Evolutionary conservation across 35 echinoderm and acorn worm genomes (phyloP).

Genomic region (Heliocidaris tuberculata): DNA sequence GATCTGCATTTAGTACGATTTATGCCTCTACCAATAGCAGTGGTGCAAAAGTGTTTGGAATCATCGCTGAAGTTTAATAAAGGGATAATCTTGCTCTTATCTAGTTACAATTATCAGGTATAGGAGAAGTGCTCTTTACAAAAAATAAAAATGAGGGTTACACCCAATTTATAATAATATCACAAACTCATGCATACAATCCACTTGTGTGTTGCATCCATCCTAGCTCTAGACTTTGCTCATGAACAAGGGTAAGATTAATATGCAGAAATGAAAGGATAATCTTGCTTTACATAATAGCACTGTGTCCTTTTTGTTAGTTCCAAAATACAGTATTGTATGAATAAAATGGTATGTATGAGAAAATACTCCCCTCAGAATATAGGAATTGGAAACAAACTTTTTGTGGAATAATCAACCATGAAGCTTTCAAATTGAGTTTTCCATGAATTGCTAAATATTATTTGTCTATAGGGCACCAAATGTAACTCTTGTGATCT

Average conservation of each 20-base stretch:
- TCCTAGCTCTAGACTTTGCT: constrained; percentile 80
- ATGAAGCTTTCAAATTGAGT: too few relatives aligned
- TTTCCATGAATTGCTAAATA: too few relatives aligned
- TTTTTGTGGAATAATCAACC: background rate
- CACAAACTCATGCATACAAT: constrained; percentile 89
- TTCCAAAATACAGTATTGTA: too few relatives aligned
- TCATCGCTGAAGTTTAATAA: too few relatives aligned
- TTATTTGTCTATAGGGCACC: too few relatives aligned
- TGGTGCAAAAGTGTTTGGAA: too few relatives aligned
- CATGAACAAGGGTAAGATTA: constrained; percentile 87
- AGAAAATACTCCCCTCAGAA: too few relatives aligned
- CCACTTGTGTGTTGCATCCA: constrained; percentile 90
- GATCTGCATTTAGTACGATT: too few relatives aligned
- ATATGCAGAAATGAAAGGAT: background rate
- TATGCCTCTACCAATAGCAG: too few relatives aligned
- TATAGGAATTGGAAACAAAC: too few relatives aligned
- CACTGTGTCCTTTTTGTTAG: background rate
- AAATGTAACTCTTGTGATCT: too few relatives aligned
- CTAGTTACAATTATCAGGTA: background rate
- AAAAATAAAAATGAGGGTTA: background rate
- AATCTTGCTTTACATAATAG: background rate
- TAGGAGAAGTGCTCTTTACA: background rate
- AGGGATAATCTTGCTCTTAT: background rate
- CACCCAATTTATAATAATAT: constrained; percentile 1
- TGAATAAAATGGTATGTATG: too few relatives aligned